A percentile compares a stretch with the other conserved stretches of the same genome.
These are phyloP conservation scores for Tarsius wallacei DNA, from an alignment of 2,797 vertebrate genomes.

Conservation along the genomic window DNA sequence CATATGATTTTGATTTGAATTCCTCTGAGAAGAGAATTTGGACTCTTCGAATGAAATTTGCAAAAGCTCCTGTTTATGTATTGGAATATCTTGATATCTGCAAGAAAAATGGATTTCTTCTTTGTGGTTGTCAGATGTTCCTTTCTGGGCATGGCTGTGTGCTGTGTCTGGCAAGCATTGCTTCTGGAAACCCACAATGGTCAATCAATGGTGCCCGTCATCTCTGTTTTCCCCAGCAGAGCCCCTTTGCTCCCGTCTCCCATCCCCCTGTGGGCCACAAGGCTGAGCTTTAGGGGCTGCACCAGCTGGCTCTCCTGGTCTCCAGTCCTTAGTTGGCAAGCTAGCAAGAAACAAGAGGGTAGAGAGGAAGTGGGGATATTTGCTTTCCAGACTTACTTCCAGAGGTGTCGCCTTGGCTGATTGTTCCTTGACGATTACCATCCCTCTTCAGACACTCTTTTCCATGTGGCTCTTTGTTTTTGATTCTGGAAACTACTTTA, in stretches of 20 bases:
- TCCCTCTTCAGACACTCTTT: background rate
- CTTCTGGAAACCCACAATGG: background rate
- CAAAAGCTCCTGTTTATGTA: background rate
- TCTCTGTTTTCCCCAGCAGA: background rate
- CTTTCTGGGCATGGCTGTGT: rapidly evolving
- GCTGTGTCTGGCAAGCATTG: background rate
- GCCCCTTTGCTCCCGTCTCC: too few relatives aligned
- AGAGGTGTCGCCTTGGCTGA: background rate
- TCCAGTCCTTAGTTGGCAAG: background rate
- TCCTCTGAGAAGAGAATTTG: background rate
- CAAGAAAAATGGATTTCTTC: background rate
- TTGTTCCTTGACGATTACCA: rapidly evolving
- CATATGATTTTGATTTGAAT: background rate
- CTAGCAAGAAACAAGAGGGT: background rate
- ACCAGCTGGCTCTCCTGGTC: too few relatives aligned
- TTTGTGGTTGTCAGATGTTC: background rate
- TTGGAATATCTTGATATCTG: background rate
- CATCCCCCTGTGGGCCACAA: background rate
- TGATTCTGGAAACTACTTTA: background rate
- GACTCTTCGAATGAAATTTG: background rate
- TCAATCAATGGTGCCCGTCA: rapidly evolving
- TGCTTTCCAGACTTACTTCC: background rate
- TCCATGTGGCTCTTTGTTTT: background rate
- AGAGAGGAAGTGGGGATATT: rapidly evolving
- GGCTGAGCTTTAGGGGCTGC: rapidly evolving